These are phyloP conservation scores for Percopsis transmontana DNA, from an alignment of 2,113 vertebrate species.

Conservation along the genomic window DNA sequence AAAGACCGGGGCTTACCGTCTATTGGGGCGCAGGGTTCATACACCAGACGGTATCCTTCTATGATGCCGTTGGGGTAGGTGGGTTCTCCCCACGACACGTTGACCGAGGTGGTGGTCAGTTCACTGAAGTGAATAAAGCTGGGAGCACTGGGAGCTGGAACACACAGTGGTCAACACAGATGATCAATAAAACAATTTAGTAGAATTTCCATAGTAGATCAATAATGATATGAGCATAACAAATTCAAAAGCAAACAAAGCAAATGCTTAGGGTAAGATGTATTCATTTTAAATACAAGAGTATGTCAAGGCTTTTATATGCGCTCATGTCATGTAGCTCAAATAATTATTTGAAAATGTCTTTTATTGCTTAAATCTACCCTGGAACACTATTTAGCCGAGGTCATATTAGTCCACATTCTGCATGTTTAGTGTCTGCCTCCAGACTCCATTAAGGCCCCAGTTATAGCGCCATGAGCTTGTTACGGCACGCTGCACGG, in stretches of 20 bases:
- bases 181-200: not conserved
- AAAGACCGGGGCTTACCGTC: slow-evolving; percentile 80
- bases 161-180: not conserved
- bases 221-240: too few species aligned
- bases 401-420: slow-evolving; percentile 20
- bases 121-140: slow-evolving; percentile 92
- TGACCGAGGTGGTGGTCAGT: slow-evolving; percentile 96
- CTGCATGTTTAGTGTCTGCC: slow-evolving; percentile 7
- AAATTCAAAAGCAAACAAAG: not conserved
- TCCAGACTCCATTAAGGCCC: not conserved
- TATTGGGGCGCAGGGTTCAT: slow-evolving; percentile 89
- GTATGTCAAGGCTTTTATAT: not conserved
- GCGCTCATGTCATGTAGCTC: not conserved
- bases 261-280: not conserved
- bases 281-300: too few species aligned
- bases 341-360: not conserved
- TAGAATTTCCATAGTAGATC: not conserved
- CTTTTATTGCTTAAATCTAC: too few species aligned
- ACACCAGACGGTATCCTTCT: slow-evolving; percentile 91
- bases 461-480: slow-evolving; percentile 16
- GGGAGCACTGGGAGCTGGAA: slow-evolving; percentile 90
- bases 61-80: slow-evolving; percentile 90
- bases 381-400: slow-evolving; percentile 16
- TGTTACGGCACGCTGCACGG: slow-evolving; percentile 7
- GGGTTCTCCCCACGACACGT: slow-evolving; percentile 94